Evolutionary conservation across 2,113 vertebrate species (phyloP).

Genomic region (Romanogobio albipinnatus): DNA sequence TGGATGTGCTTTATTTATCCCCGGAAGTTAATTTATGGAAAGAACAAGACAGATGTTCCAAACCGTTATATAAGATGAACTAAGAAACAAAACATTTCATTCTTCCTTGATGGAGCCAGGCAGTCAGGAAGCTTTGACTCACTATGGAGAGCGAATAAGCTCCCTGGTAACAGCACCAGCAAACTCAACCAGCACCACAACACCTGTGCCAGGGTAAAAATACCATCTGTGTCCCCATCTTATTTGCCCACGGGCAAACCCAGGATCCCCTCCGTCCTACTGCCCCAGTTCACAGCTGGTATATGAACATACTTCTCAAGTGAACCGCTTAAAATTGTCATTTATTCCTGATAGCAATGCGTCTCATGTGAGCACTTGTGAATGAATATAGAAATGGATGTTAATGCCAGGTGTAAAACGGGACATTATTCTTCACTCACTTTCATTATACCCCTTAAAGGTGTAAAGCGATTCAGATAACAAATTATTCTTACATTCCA

Average conservation of each 20-base stretch:
- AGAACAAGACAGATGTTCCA: background rate
- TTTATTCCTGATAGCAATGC: background rate
- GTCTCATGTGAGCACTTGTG: background rate
- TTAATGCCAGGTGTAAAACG: background rate
- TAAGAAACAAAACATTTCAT: slow-evolving; percentile 29
- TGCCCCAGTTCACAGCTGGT: slow-evolving; percentile 28
- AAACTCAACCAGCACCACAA: slow-evolving; percentile 76
- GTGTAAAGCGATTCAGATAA: background rate
- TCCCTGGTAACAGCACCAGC: slow-evolving; percentile 66
- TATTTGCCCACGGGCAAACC: slow-evolving; percentile 36
- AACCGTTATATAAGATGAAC: background rate
- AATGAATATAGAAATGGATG: background rate
- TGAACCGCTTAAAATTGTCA: background rate
- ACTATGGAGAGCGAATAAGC: slow-evolving; percentile 69
- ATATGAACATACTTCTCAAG: slow-evolving; percentile 10
- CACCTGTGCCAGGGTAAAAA: slow-evolving; percentile 78
- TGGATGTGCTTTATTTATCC: slow-evolving; percentile 31
- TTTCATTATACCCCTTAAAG: background rate
- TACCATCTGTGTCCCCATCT: slow-evolving; percentile 44
- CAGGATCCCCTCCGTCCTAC: background rate
- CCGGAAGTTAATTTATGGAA: slow-evolving; percentile 14
- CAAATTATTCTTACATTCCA: background rate
- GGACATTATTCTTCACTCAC: background rate
- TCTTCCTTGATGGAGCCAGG: slow-evolving; percentile 64
- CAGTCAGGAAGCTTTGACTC: slow-evolving; percentile 73